Conservation (phyloP, 2,113 vertebrate genomes). For the Platycercus adscitus region DNA sequence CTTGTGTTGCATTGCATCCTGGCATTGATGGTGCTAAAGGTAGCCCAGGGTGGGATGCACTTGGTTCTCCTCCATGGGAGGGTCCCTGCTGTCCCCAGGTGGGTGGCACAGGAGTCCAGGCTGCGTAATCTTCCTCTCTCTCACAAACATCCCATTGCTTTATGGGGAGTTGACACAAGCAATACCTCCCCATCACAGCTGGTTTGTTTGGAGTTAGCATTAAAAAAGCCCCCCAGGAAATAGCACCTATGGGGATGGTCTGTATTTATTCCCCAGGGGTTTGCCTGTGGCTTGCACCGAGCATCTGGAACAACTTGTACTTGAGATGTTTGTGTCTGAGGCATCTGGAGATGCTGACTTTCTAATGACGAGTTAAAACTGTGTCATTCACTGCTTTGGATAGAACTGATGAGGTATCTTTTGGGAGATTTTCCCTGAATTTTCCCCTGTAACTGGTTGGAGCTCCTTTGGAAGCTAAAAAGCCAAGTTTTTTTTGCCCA, state of each 20-base stretch:
- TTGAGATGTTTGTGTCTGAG: neutral
- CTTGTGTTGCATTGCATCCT: accelerated
- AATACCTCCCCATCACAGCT: accelerated
- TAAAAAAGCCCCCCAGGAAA: neutral
- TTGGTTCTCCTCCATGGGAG: neutral
- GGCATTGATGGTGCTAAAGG: neutral
- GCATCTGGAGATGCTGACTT: neutral
- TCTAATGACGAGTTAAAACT: neutral
- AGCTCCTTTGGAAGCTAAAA: neutral
- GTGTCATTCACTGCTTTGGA: neutral
- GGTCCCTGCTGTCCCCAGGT: neutral
- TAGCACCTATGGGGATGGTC: neutral
- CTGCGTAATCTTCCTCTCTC: neutral
- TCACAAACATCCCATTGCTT: neutral
- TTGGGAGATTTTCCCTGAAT: neutral
- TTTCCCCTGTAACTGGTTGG: neutral
- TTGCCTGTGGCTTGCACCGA: neutral
- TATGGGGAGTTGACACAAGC: neutral
- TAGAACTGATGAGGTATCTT: neutral
- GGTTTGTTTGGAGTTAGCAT: neutral
- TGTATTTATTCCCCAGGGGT: neutral
- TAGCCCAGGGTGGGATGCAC: neutral
- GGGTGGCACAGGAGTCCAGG: neutral
- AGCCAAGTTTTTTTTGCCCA: neutral
- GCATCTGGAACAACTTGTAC: neutral